These are phyloP conservation scores for Leptodactylus fallax DNA, from an alignment of 2,797 vertebrate species.

Conservation along the genomic window DNA sequence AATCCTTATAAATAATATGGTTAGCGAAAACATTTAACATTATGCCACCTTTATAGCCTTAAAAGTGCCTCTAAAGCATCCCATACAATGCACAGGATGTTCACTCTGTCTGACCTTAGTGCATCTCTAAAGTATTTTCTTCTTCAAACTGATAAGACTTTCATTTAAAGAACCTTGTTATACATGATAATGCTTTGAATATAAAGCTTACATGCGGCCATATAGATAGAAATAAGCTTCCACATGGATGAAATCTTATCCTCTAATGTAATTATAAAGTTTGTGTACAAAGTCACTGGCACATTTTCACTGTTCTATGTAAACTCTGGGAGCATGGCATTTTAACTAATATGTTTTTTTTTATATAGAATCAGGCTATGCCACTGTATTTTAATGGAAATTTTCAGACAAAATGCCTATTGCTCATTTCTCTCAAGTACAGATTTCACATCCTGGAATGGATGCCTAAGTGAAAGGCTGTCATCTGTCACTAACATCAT, in stretches of 20 bases:
- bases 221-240: conserved; percentile 6
- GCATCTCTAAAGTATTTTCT: conserved; percentile 33
- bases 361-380: background rate
- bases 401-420: background rate
- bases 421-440: background rate
- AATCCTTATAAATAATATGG: conserved; percentile 55
- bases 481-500: background rate
- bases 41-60: conserved; percentile 39
- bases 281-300: background rate
- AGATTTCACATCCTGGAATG: background rate
- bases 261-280: background rate
- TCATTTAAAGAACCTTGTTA: conserved; percentile 20
- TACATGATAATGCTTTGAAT: conserved; percentile 10
- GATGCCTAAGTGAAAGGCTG: background rate
- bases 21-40: conserved; percentile 44
- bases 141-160: conserved; percentile 39
- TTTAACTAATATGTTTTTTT: background rate
- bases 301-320: background rate
- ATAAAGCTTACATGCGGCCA: background rate
- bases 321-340: background rate
- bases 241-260: conserved; percentile 3
- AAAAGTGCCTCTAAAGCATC: conserved; percentile 35
- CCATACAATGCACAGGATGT: conserved; percentile 32
- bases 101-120: conserved; percentile 4
- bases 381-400: background rate